These are phyloP conservation scores for Neolamprologus longior DNA, from an alignment of 2,113 vertebrate genomes.

Conservation along the genomic window DNA sequence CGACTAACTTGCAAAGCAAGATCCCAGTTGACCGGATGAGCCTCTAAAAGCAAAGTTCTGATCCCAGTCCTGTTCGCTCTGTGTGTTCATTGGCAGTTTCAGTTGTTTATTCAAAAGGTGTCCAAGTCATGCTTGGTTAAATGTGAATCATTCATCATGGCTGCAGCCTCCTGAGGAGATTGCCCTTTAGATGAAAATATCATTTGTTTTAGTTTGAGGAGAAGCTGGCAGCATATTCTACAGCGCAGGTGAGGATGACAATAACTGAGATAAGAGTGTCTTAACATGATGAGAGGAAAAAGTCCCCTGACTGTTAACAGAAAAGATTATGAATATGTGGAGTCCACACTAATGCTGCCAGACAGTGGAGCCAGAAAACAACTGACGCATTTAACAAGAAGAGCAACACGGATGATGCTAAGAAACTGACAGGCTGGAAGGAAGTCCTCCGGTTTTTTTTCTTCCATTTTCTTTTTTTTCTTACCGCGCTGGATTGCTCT, in stretches of 20 bases:
- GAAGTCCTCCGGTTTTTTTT: not conserved
- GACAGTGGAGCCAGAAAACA: slow-evolving; percentile 29
- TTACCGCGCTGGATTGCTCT: not conserved
- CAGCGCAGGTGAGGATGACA: not conserved
- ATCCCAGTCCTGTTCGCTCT: not conserved
- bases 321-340: slow-evolving; percentile 8
- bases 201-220: not conserved
- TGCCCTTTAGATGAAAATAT: not conserved
- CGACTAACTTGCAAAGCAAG: not conserved
- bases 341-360: not conserved
- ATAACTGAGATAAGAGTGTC: not conserved
- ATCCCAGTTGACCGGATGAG: not conserved
- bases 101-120: slow-evolving; percentile 13
- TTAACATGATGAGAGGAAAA: not conserved
- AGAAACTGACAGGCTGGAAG: slow-evolving; percentile 36
- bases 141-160: not conserved
- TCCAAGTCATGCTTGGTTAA: not conserved
- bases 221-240: not conserved
- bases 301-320: slow-evolving; percentile 1
- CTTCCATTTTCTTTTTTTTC: not conserved
- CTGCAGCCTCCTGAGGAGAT: not conserved
- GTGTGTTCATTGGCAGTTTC: not conserved
- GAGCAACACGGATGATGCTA: not conserved
- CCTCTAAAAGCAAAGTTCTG: not conserved
- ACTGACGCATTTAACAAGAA: slow-evolving; percentile 30